Base-by-base conservation (phyloP, 1,140 invertebrate species). In the Caerostris darwini region DNA sequence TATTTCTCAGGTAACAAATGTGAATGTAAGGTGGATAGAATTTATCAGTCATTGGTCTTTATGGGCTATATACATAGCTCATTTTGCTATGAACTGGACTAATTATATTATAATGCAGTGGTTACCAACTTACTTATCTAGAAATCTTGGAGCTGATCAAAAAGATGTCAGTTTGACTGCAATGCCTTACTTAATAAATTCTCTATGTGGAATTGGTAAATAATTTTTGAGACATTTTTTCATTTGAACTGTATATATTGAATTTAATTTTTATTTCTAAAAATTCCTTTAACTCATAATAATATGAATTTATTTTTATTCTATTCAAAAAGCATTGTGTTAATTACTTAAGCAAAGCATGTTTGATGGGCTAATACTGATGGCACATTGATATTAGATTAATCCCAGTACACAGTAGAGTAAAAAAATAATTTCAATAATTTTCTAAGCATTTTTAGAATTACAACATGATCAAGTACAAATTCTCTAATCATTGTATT, bases 61-160 rank as follows among this genome's bases (percentile, higher is more conserved):
- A 17, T 98, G 97, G 97, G 97, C 97, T 3, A 97, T 98, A 94
- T 98, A 98, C 95, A 97, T 97, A 93, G 97, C 98, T 56, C 98
- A 98, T 96, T 98, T 98, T 96, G 97, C 97, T 53, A 98, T 98
- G 98, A 98, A 98, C 96, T 98, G 98, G 98, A 97, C 97, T 61
- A 98, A 97, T 95, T 98, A 98, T 95, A 98, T 98, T 93, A 97
- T 98, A 94, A 98, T 98, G 97, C 97, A 98, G 95, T 98, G 98
- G 98, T 96, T 98, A 93, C 98, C 98, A 3, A 98, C 97, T 7
- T 98, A 98, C 95, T 96, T 98, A 95, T 96, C 97, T 5, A 96
- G 97, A 85, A 97, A 97, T 95, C 96, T 98, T 50, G 97, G 97
- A 19, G 97, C 97, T 17, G 97, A 97, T 95, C 97, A 97, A 95